These are phyloP conservation scores for Buceros bicornis DNA, from an alignment of 2,797 vertebrate genomes.

Conservation along the genomic window DNA sequence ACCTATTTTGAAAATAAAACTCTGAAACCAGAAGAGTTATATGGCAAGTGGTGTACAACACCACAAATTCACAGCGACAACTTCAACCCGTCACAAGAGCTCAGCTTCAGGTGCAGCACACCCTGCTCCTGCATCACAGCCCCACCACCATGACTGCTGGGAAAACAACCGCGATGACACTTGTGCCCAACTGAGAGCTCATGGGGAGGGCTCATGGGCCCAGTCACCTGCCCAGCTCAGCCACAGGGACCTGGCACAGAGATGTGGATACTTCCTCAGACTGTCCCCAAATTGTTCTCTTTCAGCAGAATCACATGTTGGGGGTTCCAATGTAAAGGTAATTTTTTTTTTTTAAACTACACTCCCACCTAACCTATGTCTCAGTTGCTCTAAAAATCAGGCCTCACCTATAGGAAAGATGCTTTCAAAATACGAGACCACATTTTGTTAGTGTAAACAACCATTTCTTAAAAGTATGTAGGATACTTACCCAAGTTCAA, in stretches of 20 bases:
- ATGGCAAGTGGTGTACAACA: neutral
- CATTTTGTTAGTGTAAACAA: neutral
- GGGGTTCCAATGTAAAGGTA: neutral
- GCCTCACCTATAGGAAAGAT: neutral
- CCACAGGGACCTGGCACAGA: accelerated
- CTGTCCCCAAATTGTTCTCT: neutral
- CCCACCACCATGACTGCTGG: accelerated
- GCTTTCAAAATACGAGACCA: neutral
- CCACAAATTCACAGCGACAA: neutral
- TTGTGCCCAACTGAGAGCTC: neutral
- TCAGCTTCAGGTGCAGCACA: neutral
- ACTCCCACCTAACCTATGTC: neutral
- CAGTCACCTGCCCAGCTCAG: accelerated
- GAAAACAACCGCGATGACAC: accelerated
- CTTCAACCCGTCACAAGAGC: accelerated
- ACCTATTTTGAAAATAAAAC: neutral
- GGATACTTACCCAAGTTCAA: neutral
- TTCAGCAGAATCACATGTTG: neutral
- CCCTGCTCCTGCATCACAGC: neutral
- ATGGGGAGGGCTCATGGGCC: neutral
- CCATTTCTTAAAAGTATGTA: neutral
- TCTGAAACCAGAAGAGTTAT: neutral
- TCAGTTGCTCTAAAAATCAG: neutral
- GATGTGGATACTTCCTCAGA: accelerated
- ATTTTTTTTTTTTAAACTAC: neutral